phyloP scores from a whole-genome alignment of 2,113 vertebrate genomes.

The Crotalus tigris region DNA sequence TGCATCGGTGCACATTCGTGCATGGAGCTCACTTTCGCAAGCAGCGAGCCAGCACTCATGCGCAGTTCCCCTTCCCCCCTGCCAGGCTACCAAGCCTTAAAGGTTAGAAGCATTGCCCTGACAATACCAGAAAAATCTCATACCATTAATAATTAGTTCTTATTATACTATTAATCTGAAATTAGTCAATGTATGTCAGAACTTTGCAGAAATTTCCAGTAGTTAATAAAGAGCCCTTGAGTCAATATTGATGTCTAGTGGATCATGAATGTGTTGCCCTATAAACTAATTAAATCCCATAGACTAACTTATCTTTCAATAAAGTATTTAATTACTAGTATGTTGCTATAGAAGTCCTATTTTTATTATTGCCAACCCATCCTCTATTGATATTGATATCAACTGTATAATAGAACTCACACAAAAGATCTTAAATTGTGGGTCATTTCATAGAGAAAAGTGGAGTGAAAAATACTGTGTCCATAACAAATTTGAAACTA shows the following conservation, averaged over 20 bases:
- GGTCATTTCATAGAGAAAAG: not conserved
- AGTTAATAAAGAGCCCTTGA: not conserved
- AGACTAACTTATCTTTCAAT: not conserved
- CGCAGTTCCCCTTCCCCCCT: too few species aligned
- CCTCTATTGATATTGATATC: not conserved
- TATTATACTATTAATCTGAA: not conserved
- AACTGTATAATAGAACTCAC: too few species aligned
- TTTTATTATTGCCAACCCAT: not conserved
- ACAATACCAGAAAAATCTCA: not conserved
- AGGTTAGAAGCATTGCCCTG: too few species aligned
- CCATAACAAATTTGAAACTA: not conserved
- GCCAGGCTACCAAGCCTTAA: too few species aligned
- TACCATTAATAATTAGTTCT: not conserved
- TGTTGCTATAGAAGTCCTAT: not conserved
- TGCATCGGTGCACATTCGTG: too few species aligned
- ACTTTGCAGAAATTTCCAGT: not conserved
- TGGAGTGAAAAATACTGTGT: not conserved
- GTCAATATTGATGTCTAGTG: not conserved
- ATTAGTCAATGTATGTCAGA: not conserved
- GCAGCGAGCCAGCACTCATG: rapidly evolving
- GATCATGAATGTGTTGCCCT: not conserved
- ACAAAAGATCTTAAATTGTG: not conserved
- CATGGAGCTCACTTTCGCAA: too few species aligned
- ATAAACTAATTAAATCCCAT: not conserved
- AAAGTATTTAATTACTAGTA: not conserved